Evolutionary conservation across 2,888 invertebrate genomes (phyloP).

Genomic region (Agriopis aurantiaria): DNA sequence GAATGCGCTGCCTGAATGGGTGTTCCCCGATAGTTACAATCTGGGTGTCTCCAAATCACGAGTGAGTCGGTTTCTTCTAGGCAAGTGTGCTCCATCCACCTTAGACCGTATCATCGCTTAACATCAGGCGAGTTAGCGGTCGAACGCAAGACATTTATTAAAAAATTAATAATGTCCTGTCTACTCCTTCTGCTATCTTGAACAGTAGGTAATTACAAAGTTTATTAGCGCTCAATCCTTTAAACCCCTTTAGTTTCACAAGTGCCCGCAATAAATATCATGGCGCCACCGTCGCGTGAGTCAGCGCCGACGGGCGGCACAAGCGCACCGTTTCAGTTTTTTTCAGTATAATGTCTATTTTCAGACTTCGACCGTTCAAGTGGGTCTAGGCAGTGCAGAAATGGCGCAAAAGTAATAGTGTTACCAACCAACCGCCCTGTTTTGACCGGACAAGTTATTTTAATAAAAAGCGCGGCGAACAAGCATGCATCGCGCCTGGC

Average conservation of each 20-base stretch:
- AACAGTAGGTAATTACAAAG: slow-evolving; percentile 50
- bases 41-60: no score
- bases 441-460: neutral
- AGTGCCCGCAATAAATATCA: slow-evolving; percentile 71
- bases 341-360: slow-evolving; percentile 55
- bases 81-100: no score
- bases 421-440: neutral
- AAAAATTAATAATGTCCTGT: slow-evolving; percentile 10
- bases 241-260: slow-evolving; percentile 60
- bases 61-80: no score
- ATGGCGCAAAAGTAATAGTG: neutral
- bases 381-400: slow-evolving; percentile 23
- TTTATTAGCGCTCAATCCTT: slow-evolving; percentile 50
- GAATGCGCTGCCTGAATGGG: no score
- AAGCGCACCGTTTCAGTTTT: slow-evolving; percentile 54
- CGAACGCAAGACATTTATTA: no score
- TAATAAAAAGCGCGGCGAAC: neutral
- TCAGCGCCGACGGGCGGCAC: slow-evolving; percentile 65
- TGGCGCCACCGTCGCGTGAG: slow-evolving; percentile 75
- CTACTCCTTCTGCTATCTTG: slow-evolving; percentile 8
- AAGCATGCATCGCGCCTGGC: no score
- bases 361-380: slow-evolving; percentile 44
- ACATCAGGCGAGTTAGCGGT: no score
- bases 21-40: no score
- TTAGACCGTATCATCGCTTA: no score